These are phyloP conservation scores for Mylabris phalerata DNA, from an alignment of 1,140 invertebrate genomes.

Conservation along the genomic window DNA sequence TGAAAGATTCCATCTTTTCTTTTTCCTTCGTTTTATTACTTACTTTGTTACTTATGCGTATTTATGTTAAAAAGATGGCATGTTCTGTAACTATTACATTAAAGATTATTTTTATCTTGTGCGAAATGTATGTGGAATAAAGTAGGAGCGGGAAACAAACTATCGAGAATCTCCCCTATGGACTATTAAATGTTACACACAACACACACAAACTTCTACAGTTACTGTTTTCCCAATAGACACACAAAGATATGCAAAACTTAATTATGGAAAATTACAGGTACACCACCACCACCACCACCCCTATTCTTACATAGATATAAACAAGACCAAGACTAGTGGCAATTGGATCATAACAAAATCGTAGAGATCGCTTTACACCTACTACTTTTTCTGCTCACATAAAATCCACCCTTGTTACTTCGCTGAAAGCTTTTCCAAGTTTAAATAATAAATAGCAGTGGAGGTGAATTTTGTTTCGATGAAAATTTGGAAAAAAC, in stretches of 20 bases:
- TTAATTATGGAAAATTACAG: slow-evolving; percentile 32
- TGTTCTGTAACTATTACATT: slow-evolving; percentile 34
- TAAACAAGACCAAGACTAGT: too few species aligned
- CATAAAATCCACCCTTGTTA: slow-evolving; percentile 18
- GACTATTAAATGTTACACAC: not conserved
- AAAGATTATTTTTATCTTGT: slow-evolving; percentile 34
- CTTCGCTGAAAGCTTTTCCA: slow-evolving; percentile 30
- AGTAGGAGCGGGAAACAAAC: slow-evolving; percentile 4
- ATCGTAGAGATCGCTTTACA: too few species aligned
- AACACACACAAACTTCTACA: slow-evolving; percentile 3
- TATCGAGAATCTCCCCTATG: slow-evolving; percentile 14
- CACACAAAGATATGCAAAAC: slow-evolving; percentile 31
- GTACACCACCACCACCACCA: not conserved
- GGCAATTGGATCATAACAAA: too few species aligned
- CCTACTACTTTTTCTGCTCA: slow-evolving; percentile 1
- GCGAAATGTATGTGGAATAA: slow-evolving; percentile 24
- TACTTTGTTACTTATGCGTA: slow-evolving; percentile 23
- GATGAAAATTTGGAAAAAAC: not conserved
- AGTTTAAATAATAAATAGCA: slow-evolving; percentile 34
- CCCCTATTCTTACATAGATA: too few species aligned
- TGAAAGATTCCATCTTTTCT: too few species aligned
- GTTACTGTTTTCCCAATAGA: slow-evolving; percentile 24
- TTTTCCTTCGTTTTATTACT: not conserved
- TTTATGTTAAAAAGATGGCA: slow-evolving; percentile 28
- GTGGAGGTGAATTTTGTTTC: slow-evolving; percentile 19